phyloP scores from a whole-genome alignment of 2,113 vertebrate genomes.

The Naja naja region DNA sequence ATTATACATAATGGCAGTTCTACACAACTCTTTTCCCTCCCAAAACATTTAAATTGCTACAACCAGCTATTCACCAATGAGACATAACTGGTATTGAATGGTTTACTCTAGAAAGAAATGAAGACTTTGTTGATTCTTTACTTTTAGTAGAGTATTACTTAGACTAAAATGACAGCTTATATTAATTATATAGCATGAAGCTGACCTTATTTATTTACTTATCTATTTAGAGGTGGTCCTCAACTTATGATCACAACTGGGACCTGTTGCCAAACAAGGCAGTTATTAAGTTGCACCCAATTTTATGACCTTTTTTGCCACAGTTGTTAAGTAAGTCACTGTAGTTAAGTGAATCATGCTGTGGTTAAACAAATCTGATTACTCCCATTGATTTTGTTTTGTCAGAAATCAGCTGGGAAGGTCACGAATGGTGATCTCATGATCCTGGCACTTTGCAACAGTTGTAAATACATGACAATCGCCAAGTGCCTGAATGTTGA shows the following conservation, averaged over 20 bases:
- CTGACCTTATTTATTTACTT: background rate
- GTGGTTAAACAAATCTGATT: background rate
- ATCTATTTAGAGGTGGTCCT: background rate
- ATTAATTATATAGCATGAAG: background rate
- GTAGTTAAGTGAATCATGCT: background rate
- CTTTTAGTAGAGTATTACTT: background rate
- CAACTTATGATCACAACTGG: no score
- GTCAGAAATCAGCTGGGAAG: background rate
- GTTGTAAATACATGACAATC: background rate
- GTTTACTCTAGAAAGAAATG: background rate
- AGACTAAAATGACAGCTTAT: background rate
- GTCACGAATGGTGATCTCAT: background rate
- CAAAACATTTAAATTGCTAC: background rate
- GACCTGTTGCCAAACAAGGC: no score
- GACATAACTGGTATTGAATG: background rate
- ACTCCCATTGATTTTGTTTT: background rate
- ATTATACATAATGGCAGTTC: background rate
- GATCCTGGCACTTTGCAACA: background rate
- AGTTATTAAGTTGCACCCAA: background rate
- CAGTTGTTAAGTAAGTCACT: background rate
- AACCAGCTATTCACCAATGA: background rate
- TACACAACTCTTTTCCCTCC: background rate
- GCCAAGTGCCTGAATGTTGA: background rate
- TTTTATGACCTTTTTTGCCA: background rate
- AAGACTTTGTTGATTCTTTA: background rate